phyloP scores from a whole-genome alignment of 1,140 invertebrate genomes.

The Semibalanus balanoides region DNA sequence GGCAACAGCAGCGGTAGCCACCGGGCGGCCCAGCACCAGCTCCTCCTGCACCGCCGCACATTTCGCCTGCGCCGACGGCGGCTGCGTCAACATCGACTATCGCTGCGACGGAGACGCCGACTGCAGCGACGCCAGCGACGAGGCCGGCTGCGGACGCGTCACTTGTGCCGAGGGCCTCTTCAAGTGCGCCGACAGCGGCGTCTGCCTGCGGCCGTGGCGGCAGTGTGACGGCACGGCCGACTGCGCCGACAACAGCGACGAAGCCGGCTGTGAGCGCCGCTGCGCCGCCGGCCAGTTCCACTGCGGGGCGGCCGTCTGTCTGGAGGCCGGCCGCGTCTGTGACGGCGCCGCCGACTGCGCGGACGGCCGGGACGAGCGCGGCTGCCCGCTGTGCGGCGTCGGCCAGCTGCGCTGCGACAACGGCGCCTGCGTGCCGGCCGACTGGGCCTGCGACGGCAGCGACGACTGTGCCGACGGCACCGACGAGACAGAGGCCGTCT shows the following conservation, averaged over 20 bases:
- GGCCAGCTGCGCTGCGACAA: constrained; percentile 16
- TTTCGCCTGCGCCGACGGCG: constrained; percentile 28
- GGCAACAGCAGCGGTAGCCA: no score
- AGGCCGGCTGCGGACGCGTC: constrained; percentile 31
- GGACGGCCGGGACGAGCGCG: constrained; percentile 75
- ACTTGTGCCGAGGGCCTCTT: constrained; percentile 46
- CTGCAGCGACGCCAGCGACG: constrained; percentile 46
- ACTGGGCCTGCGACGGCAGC: constrained; percentile 67
- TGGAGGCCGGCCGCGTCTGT: constrained; percentile 63
- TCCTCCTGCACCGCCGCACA: constrained; percentile 11
- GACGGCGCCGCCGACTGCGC: constrained; percentile 79
- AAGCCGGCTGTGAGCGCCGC: constrained; percentile 40
- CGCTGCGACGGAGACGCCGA: constrained; percentile 33
- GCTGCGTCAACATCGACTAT: constrained; percentile 47
- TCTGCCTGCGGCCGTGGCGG: constrained; percentile 63
- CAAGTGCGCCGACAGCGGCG: constrained; percentile 56
- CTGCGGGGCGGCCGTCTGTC: constrained; percentile 53
- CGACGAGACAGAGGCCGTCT: constrained; percentile 43
- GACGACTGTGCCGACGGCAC: constrained; percentile 69
- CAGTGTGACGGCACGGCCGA: constrained; percentile 66
- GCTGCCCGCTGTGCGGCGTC: constrained; percentile 30
- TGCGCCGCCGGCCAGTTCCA: no score
- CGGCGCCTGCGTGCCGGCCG: constrained; percentile 41
- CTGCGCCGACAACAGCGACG: constrained; percentile 35
- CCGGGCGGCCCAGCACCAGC: no score